phyloP scores from a whole-genome alignment of 2,797 vertebrate species.

The Phyllotis vaccarum region DNA sequence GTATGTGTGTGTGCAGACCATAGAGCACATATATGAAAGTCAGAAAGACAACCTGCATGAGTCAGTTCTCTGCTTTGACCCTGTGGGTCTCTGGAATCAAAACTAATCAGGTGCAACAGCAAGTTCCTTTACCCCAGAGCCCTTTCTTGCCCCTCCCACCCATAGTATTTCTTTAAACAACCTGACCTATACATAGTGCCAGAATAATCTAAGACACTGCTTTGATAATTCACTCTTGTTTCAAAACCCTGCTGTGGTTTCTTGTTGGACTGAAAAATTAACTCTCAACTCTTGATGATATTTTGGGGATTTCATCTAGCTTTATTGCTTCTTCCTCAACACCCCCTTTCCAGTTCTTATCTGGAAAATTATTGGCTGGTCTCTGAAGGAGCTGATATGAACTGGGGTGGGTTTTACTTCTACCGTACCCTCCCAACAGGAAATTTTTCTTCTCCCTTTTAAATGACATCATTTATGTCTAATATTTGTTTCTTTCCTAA shows the following conservation, averaged over 20 bases:
- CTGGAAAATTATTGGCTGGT: not conserved
- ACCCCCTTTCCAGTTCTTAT: not conserved
- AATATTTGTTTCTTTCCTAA: constrained; percentile 31
- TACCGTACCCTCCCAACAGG: not conserved
- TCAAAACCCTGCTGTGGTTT: constrained; percentile 10
- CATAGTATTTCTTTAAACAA: not conserved
- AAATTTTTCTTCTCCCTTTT: constrained; percentile 45
- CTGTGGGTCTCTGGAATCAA: not conserved
- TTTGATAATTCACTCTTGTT: not conserved
- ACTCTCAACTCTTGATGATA: constrained; percentile 1
- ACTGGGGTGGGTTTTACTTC: not conserved
- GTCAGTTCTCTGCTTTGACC: not conserved
- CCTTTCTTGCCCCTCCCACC: not conserved
- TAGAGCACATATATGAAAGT: not conserved
- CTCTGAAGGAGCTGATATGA: not conserved
- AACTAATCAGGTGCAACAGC: not conserved
- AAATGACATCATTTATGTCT: not conserved
- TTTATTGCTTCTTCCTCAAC: not conserved
- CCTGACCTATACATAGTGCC: not conserved
- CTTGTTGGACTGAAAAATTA: constrained; percentile 19
- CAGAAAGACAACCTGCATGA: not conserved
- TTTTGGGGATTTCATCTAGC: not conserved
- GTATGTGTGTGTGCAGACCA: not conserved
- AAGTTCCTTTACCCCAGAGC: not conserved
- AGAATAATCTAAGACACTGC: constrained; percentile 4